Base-by-base conservation (phyloP, 2,888 invertebrate genomes). In the Yponomeuta evonymella region DNA sequence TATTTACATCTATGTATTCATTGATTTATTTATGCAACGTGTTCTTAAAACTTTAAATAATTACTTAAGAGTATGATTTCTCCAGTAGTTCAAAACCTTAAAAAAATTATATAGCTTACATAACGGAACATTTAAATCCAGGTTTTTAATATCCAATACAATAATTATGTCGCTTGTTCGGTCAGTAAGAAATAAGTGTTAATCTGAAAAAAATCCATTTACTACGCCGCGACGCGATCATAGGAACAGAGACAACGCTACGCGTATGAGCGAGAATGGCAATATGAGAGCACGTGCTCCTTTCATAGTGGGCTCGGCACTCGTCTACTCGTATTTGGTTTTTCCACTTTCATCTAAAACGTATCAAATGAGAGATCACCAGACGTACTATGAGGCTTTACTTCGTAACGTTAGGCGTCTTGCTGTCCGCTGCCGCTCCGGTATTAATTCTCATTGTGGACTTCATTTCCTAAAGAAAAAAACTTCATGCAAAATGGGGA, bases 211-310 rank as follows among this genome's bases (percentile, higher is more conserved):
- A 12, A 3, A 12, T 4, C 8, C 67, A 48, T 81, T 76, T 78
- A 80, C 83, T 84, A 72, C 77, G 73, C 68, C n/a, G 43, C 43
- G 48, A 67, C 75, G 74, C 76, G 72, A 73, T 71, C 71, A 71
- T 68, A 15, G 70, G 6, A 76, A 79, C 71, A 74, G 82, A 76
- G 82, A 85, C 70, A 72, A 73, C 76, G 79, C 79, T 72, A 75
- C 76, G 74, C 36, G 80, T 66, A 67, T 71, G 81, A 88, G 78
- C 73, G 81, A 76, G 86, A 86, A 66, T 3, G 73, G 76, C 6
- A 11, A 71, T 70, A 76, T 79, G 84, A 75, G 79, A 88, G 88
- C 91, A 91, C 91, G 91, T 91, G 91, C 87, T 86, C 85, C 83
- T 89, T 85, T 87, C 85, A 83, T 87, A 84, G 84, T 86, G 79